A percentile compares a stretch with the other conserved stretches of the same genome.
phyloP scores from a whole-genome alignment of 2,113 vertebrate species.

The Xyrauchen texanus region DNA sequence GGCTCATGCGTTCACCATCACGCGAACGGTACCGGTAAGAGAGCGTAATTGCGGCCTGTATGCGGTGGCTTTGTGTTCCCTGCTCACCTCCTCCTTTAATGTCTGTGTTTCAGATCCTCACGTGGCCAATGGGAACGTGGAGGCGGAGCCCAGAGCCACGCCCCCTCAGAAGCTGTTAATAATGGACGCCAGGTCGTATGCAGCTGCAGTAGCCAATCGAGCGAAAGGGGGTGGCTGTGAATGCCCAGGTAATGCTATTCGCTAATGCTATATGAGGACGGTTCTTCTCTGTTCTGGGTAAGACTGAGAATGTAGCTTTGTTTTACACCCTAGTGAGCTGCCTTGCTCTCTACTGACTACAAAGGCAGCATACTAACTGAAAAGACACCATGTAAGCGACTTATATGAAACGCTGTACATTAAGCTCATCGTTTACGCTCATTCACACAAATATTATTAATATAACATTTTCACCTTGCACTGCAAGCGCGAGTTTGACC shows the following conservation, averaged over 20 bases:
- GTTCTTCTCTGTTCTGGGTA: no score
- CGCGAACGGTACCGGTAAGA: slow-evolving; percentile 81
- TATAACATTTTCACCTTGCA: no score
- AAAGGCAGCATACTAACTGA: no score
- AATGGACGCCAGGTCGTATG: slow-evolving; percentile 92
- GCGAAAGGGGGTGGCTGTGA: slow-evolving; percentile 98
- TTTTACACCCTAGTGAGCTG: no score
- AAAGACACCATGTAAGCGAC: no score
- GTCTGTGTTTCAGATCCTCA: slow-evolving; percentile 81
- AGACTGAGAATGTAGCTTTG: no score
- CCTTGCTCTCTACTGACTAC: no score
- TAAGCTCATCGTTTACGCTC: no score
- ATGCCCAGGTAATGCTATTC: slow-evolving; percentile 86
- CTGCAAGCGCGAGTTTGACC: no score
- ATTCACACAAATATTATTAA: no score
- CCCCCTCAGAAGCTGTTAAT: slow-evolving; percentile 93
- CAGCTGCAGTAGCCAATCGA: slow-evolving; percentile 94
- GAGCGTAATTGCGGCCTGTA: not conserved
- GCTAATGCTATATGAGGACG: no score
- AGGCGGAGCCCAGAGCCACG: slow-evolving; percentile 82
- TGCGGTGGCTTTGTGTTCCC: not conserved
- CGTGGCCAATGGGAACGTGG: slow-evolving; percentile 82
- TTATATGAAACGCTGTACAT: no score
- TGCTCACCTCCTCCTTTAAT: not conserved
- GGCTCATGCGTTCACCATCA: slow-evolving; percentile 64